Base-by-base conservation (phyloP, 2,888 invertebrate genomes). In the Tolmerus cingulatus region DNA sequence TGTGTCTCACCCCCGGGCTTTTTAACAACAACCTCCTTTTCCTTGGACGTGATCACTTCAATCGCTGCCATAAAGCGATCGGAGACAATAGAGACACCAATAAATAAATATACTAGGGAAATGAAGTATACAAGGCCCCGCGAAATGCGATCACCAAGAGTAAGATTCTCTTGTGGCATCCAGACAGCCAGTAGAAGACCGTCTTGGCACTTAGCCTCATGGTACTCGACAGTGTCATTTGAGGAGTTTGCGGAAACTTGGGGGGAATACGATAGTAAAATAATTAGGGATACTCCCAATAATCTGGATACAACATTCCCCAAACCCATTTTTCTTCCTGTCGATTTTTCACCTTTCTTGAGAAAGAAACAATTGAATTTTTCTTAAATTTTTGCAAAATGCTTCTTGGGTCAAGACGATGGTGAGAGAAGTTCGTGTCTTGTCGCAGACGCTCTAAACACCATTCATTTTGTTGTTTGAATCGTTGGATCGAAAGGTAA, bases 1-100 rank as follows among this genome's bases (percentile, higher is more conserved):
- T 98, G 97, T 16, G 95, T 95, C 88, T 97, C 97, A 88, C 97
- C 97, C 90, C 97, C 97, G 89, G 97, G 95, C 89, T 97, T 96
- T 91, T 97, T 97, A 88, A 99, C 96, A 90, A 96, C 95, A 91
- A 99, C 96, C 92, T 98, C 98, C 90, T 97, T 97, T 92, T 99
- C 99, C 92, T 98, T 96, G 0, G 99, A 98, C 86, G 99, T 99
- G 92, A 99, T 99, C 90, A 98, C 98, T 94, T 99, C 99, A 92
- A 99, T 99, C 90, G 99, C 97, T 74, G 98, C 98, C 99, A 99
- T 99, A 93, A 99, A 99, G 88, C 99, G 96, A 92, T 99, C 99
- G 90, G 99, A 98, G 89, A 99, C 97, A 92, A 99, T 99, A 90
- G 99, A 99, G 77, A 99, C 99, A 87, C 99, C 99, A 91, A 99